Evolutionary conservation across 2,888 invertebrate species (phyloP), one percentile per base, ranked within the genome.

Genomic region (Ophion ellenae): DNA sequence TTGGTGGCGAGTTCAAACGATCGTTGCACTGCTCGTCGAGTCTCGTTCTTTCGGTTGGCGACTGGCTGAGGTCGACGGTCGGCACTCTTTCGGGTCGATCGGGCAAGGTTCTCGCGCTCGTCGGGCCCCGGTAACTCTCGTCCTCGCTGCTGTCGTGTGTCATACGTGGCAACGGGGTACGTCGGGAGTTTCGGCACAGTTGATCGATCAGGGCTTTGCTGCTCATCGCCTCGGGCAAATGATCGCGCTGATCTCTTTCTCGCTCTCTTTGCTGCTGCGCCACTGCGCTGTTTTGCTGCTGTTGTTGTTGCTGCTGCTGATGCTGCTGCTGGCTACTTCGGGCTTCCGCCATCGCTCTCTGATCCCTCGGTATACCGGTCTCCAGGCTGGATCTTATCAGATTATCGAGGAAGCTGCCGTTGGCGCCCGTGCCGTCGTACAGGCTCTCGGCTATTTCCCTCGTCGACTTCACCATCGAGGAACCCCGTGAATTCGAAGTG

Each of bases 361-460:
- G 92, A 81, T 93, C 93, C 80, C 93, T 90, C 36, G 95, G 95
- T 90, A 96, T 96, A 6, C 96, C 96, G 57, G 96, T 96, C 93
- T 97, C 97, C 86, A 98, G 95, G 89, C 97, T 97, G 88, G 97
- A 97, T 90, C 97, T 95, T 89, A 98, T 98, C 90, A 98, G 97
- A 76, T 97, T 97, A 92, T 98, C 97, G 76, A 97, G 95, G 93
- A 97, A 97, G 91, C 96, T 95, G n/a, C 97, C 97, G 88, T 97
- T 97, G 88, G 97, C 96, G 5, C 95, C 95, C 67, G 95, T 94
- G 24, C 95, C 95, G 93, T 97, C 95, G 95, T 97, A 95, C 74
- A 96, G 93, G 76, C 95, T 96, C 90, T 96, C 96, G 47, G 96
- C 95, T 88, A 96, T 95, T 88, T 96, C 96, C 71, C 96, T 94